Percentiles rank a stretch among this genome's conserved stretches.
These are phyloP conservation scores for Gisinianus flammeolus DNA, from an alignment of 2,888 invertebrate genomes.

Conservation along the genomic window DNA sequence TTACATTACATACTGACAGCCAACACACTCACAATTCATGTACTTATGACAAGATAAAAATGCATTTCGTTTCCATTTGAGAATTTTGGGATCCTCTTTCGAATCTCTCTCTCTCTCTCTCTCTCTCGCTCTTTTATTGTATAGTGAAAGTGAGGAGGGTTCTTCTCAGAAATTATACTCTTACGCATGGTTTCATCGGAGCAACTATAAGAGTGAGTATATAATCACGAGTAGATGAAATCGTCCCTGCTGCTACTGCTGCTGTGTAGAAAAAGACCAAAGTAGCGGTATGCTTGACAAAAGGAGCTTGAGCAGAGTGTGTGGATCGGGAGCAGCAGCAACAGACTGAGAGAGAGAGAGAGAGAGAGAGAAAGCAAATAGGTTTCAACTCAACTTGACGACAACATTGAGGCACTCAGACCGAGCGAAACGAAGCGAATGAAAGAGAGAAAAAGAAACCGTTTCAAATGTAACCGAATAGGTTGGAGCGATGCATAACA, in stretches of 20 bases:
- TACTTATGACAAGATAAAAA: conserved; percentile 31
- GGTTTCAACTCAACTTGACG: conserved; percentile 32
- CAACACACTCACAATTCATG: conserved; percentile 12
- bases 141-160: conserved; percentile 37
- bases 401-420: conserved; percentile 39
- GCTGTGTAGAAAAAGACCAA: background rate
- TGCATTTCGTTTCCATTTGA: conserved; percentile 28
- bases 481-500: conserved; percentile 10
- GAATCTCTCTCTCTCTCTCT: background rate
- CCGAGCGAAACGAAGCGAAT: conserved; percentile 41
- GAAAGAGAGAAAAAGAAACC: conserved; percentile 36
- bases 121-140: conserved; percentile 6
- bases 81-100: conserved; percentile 1
- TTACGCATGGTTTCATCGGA: conserved; percentile 7
- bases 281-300: conserved; percentile 21
- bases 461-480: conserved; percentile 36
- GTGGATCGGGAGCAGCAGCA: background rate
- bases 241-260: background rate
- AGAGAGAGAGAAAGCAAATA: conserved; percentile 32
- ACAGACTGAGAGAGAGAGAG: conserved; percentile 8
- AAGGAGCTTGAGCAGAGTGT: background rate
- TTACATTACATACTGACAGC: conserved; percentile 7
- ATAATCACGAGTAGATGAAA: background rate
- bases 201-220: background rate
- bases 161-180: conserved; percentile 32